Base-by-base conservation (phyloP, 1,140 invertebrate genomes). In the Dendroctonus ponderosae region DNA sequence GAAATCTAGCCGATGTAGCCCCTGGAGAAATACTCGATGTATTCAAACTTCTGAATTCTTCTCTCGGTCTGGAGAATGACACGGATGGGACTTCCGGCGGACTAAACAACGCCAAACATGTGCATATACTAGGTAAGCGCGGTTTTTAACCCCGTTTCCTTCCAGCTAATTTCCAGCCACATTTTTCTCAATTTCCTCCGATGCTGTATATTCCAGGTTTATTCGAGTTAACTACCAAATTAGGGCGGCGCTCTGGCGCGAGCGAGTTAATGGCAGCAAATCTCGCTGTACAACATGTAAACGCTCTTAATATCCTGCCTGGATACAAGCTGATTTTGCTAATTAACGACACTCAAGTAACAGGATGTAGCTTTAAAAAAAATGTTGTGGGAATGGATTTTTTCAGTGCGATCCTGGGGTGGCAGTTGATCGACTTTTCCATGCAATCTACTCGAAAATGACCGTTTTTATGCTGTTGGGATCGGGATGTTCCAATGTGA, bases 321-420 rank as follows among this genome's bases (percentile, higher is more conserved):
- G 89, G 87, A 26, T 92, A 91, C 74, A 82, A 80, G 40, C 80
- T 94, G 41, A 82, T 86, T 63, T 83, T 93, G 51, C 81, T 91
- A 67, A 86, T 86, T 72, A 93, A 93, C 74, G 91, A 94, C 73
- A 93, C 91, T 0, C 86, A 90, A 87, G 91, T 93, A 82, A 66
- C 41, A 37, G 8, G 26, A n/a, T 52, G 11, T 37, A 1, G 4
- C 12, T 46, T 46, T 2, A 26, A 26, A 26, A 26, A 26, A 26
- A 26, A 1, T 3, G 26, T 26, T 26, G 26, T 26, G 1, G 3
- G 26, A 26, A 26, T 26, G 26, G 26, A 26, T 26, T 26, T 26
- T 83, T 83, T 40, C 81, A 96, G 93, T 94, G 93, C 76, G 92
- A 96, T 80, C 89, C 92, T 5, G 94, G 94, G 8, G 88, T 92